These are phyloP conservation scores for Mizuhopecten yessoensis DNA, from an alignment of 1,140 invertebrate genomes.

Conservation along the genomic window DNA sequence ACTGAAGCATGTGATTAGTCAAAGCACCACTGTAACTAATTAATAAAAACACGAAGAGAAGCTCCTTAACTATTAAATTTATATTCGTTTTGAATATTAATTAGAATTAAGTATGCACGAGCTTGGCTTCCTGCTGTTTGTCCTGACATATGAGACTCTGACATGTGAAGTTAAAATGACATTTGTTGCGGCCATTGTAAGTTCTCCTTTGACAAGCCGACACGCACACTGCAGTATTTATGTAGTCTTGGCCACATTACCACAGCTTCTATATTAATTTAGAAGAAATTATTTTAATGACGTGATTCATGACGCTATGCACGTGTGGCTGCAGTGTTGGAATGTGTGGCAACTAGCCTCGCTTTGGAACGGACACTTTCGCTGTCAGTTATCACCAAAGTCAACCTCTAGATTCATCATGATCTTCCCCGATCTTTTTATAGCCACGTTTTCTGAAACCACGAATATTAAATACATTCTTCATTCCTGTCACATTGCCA, in stretches of 20 bases:
- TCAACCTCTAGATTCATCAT: neutral
- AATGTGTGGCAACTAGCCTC: neutral
- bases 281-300: neutral
- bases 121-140: neutral
- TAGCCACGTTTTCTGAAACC: too few species aligned
- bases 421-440: too few species aligned
- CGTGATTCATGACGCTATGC: neutral
- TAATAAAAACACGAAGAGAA: conserved; percentile 39
- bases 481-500: too few species aligned
- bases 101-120: neutral
- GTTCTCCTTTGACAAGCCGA: neutral
- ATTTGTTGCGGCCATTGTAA: neutral
- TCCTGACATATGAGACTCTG: neutral
- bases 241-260: neutral
- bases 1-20: conserved; percentile 3
- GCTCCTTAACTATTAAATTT: neutral
- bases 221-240: conserved; percentile 24
- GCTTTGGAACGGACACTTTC: neutral
- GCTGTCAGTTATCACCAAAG: neutral
- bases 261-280: neutral
- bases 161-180: neutral
- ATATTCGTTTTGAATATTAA: conserved; percentile 30
- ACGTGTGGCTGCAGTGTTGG: neutral
- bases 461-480: too few species aligned
- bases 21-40: neutral